Conservation (phyloP, 2,113 vertebrate genomes). For the Eubucco bourcierii region DNA sequence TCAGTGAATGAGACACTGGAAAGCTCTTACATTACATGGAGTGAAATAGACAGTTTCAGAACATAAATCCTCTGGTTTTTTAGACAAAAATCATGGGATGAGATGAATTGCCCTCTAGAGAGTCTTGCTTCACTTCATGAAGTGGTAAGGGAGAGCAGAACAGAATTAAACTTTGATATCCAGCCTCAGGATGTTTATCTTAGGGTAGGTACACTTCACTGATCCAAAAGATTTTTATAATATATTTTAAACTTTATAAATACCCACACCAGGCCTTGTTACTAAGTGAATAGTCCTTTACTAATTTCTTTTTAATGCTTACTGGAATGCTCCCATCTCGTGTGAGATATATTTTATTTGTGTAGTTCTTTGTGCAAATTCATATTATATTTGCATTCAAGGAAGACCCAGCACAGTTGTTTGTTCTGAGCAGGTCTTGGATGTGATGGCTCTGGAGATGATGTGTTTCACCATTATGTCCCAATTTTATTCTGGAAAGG, state of each 20-base stretch:
- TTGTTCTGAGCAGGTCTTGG: background rate
- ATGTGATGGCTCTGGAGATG: background rate
- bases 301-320: background rate
- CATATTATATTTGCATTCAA: background rate
- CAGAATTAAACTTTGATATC: background rate
- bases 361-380: background rate
- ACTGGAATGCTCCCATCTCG: background rate
- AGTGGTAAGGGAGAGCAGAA: background rate
- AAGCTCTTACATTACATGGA: background rate
- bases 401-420: background rate
- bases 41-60: background rate
- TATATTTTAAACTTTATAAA: background rate
- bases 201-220: background rate
- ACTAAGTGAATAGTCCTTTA: background rate
- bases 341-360: background rate
- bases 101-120: background rate
- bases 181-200: background rate
- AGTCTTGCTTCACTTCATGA: background rate
- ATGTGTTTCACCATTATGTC: rapidly evolving
- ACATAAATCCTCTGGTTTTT: background rate
- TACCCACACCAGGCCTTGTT: background rate
- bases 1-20: background rate
- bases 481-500: background rate
- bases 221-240: background rate
- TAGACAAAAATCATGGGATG: background rate